phyloP scores from a whole-genome alignment of 2,113 vertebrate species.

The Martes martes region DNA sequence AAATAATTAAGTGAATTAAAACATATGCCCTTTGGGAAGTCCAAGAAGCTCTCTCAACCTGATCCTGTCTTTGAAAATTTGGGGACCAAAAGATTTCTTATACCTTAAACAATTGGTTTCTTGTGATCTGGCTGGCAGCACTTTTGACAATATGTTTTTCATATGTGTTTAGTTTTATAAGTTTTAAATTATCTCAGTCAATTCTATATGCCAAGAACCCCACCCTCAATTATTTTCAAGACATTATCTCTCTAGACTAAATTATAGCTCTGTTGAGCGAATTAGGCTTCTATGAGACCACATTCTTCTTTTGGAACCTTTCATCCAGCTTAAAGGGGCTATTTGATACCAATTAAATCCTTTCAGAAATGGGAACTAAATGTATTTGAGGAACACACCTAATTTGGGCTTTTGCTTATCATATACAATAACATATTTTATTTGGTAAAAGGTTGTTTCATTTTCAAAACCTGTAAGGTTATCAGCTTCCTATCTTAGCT shows the following conservation, averaged over 20 bases:
- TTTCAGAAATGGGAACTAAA: neutral
- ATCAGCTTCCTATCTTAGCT: neutral
- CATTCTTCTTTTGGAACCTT: neutral
- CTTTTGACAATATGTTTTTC: neutral
- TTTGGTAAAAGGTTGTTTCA: neutral
- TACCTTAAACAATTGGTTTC: neutral
- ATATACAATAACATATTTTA: neutral
- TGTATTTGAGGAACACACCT: neutral
- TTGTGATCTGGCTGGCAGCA: neutral
- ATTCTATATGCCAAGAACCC: neutral
- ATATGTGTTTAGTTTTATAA: neutral
- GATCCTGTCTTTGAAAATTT: neutral
- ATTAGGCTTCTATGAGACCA: neutral
- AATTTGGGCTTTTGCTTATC: neutral
- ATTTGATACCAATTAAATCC: neutral
- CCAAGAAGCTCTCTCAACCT: neutral
- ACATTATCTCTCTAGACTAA: neutral
- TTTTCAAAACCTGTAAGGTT: neutral
- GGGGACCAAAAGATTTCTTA: neutral
- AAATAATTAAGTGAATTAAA: neutral
- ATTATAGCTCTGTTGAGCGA: neutral
- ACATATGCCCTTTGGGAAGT: neutral
- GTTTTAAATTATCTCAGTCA: neutral
- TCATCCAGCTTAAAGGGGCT: neutral
- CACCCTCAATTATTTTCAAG: neutral